Conservation (phyloP, 1,140 invertebrate genomes). For the Hylaeus anthracinus region DNA sequence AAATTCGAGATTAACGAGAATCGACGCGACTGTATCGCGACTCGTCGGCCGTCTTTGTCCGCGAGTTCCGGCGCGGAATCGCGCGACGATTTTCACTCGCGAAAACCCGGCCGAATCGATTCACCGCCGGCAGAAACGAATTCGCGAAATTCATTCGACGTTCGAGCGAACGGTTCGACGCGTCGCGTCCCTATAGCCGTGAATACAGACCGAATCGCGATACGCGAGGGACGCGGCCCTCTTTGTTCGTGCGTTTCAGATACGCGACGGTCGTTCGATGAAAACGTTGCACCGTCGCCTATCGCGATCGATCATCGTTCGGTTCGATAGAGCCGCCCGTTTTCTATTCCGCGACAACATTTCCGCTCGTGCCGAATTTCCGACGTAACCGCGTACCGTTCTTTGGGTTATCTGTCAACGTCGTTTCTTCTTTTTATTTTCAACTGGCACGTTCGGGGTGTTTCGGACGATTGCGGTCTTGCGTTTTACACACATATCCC, state of each 20-base stretch:
- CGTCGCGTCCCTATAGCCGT: background rate
- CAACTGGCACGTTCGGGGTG: too few relatives aligned
- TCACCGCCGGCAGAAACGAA: background rate
- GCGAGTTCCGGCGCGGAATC: background rate
- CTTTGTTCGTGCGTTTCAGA: constrained; percentile 22
- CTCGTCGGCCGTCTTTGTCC: background rate
- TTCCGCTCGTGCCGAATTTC: too few relatives aligned
- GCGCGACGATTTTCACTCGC: background rate
- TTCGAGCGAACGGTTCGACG: constrained; percentile 4
- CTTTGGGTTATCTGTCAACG: too few relatives aligned
- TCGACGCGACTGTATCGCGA: background rate
- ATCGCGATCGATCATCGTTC: background rate
- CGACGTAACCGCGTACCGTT: too few relatives aligned
- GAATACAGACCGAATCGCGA: constrained; percentile 5
- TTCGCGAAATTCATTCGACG: background rate
- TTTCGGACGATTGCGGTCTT: too few relatives aligned
- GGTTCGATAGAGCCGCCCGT: background rate
- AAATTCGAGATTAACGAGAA: background rate
- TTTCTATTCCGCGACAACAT: background rate
- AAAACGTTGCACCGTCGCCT: constrained; percentile 2
- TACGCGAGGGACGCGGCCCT: constrained; percentile 14
- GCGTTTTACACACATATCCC: too few relatives aligned
- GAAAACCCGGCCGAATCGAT: background rate
- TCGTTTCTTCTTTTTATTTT: too few relatives aligned
- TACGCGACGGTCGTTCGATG: constrained; percentile 18